Evolutionary conservation across 2,797 vertebrate species (phyloP).

Genomic region (Eremophila alpestris): DNA sequence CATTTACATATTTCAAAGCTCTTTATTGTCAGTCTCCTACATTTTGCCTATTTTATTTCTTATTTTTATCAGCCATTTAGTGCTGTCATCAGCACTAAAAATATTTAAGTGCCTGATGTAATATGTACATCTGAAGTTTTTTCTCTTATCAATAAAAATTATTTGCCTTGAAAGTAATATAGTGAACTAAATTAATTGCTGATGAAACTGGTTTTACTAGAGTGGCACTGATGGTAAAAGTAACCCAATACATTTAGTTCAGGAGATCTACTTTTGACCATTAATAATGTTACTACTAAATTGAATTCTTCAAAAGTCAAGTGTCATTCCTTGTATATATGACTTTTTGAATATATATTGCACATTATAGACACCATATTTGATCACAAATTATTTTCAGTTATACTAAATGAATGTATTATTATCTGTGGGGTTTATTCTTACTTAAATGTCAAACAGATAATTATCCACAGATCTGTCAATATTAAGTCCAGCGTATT

Average conservation of each 20-base stretch:
- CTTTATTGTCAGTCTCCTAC: conserved; percentile 1
- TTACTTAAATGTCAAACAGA: not conserved
- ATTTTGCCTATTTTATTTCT: conserved; percentile 22
- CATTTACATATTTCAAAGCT: not conserved
- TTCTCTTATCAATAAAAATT: not conserved
- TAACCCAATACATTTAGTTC: not conserved
- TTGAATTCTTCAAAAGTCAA: not conserved
- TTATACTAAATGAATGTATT: not conserved
- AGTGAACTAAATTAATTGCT: conserved; percentile 7
- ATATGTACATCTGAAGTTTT: not conserved
- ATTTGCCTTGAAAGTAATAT: not conserved
- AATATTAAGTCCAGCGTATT: not conserved
- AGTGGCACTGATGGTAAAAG: not conserved
- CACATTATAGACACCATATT: not conserved
- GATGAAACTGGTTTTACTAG: not conserved
- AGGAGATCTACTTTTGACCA: not conserved
- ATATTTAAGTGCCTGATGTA: not conserved
- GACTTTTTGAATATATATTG: not conserved
- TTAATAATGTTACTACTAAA: not conserved
- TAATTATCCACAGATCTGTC: not conserved
- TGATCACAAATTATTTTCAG: not conserved
- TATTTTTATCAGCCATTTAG: conserved; percentile 11
- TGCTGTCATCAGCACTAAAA: conserved; percentile 16
- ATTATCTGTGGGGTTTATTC: not conserved
- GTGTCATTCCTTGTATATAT: not conserved